Conservation (phyloP, 2,888 invertebrate genomes). For the Conomelus anceps region DNA sequence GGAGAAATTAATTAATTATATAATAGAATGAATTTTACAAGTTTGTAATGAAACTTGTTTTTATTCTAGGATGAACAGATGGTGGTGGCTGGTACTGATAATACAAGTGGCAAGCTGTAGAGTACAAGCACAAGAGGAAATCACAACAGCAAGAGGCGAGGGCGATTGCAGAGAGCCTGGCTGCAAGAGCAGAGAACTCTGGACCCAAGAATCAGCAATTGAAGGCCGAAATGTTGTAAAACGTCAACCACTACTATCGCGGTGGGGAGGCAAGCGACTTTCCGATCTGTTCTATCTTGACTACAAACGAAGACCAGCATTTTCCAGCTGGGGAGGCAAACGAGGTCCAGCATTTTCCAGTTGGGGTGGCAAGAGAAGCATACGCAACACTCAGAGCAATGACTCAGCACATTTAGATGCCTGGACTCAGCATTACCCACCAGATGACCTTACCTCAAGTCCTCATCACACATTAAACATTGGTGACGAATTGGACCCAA, state of each 20-base stretch:
- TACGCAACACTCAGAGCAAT: neutral
- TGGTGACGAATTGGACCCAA: neutral
- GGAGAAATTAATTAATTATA: no score
- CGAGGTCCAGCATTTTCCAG: conserved; percentile 30
- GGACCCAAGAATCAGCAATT: neutral
- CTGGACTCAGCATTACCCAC: neutral
- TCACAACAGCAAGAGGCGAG: neutral
- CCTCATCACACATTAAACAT: neutral
- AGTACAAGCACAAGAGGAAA: neutral
- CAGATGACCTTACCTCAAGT: neutral
- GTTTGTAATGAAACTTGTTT: neutral
- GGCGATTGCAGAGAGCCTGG: neutral
- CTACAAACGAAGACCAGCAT: conserved; percentile 32
- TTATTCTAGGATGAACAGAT: neutral
- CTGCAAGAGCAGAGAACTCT: neutral
- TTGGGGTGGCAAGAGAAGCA: conserved; percentile 30
- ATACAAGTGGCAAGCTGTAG: neutral
- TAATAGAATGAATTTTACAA: no score
- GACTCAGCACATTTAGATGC: no score
- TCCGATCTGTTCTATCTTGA: neutral
- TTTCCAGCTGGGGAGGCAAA: conserved; percentile 37
- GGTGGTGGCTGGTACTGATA: conserved; percentile 3
- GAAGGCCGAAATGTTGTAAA: neutral
- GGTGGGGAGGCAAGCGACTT: neutral
- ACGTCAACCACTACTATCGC: neutral